These are phyloP conservation scores for Vulpes vulpes DNA, from an alignment of 2,113 vertebrate species.

Conservation along the genomic window DNA sequence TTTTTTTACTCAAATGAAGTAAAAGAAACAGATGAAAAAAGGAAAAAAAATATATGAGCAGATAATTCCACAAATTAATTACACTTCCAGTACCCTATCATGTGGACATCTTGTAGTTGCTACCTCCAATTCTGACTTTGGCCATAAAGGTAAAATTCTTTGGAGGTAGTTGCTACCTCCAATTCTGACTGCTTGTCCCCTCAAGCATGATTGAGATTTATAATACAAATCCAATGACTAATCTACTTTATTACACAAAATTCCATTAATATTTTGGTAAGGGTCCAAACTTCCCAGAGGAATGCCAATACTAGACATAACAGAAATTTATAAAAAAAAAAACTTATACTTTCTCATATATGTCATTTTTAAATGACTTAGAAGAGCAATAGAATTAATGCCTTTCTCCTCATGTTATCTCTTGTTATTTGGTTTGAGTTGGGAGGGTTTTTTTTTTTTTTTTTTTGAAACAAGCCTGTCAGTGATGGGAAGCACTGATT, in stretches of 20 bases:
- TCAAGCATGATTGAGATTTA: not conserved
- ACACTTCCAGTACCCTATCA: not conserved
- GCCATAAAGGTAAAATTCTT: not conserved
- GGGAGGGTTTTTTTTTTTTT: not conserved
- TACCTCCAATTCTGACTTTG: not conserved
- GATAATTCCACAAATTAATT: not conserved
- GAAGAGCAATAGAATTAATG: not conserved
- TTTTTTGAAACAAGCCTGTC: not conserved
- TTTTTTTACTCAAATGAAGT: not conserved
- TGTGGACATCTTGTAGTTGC: not conserved
- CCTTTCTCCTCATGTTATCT: not conserved
- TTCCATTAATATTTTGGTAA: not conserved
- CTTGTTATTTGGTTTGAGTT: constrained; percentile 30
- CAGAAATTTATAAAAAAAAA: not conserved
- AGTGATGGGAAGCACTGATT: not conserved
- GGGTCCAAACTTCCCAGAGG: not conserved
- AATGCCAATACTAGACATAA: not conserved
- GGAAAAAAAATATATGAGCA: not conserved
- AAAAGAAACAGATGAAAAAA: not conserved
- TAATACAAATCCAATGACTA: not conserved
- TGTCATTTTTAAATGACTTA: not conserved
- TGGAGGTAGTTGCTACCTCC: not conserved
- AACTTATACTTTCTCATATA: not conserved
- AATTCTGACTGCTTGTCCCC: not conserved
- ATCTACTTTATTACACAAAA: not conserved